Evolutionary conservation across 2,888 invertebrate species (phyloP).

Genomic region (Zaprionus obscuricornis): DNA sequence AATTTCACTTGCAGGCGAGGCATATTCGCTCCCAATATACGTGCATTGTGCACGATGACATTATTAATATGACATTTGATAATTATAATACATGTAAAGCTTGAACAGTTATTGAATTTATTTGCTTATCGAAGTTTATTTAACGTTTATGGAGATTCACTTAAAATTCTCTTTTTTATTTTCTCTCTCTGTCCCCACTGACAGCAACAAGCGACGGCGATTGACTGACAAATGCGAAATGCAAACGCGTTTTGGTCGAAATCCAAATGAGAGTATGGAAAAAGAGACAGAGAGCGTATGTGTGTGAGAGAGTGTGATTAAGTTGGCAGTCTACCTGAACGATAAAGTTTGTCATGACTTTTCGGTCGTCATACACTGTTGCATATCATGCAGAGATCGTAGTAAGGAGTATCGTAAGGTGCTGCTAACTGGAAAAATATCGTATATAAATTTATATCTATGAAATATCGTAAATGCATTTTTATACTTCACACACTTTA

Average conservation of each 20-base stretch:
- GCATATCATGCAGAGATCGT: slow-evolving; percentile 22
- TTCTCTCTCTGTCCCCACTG: slow-evolving; percentile 17
- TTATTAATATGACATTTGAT: slow-evolving; percentile 14
- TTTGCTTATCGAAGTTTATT: slow-evolving; percentile 33
- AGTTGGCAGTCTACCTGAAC: slow-evolving; percentile 43
- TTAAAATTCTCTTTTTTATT: too few relatives aligned
- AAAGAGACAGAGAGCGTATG: slow-evolving; percentile 5
- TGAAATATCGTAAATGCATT: slow-evolving; percentile 7
- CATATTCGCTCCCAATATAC: slow-evolving; percentile 28
- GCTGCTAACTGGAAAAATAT: too few relatives aligned
- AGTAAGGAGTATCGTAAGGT: too few relatives aligned
- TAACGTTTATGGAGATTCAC: slow-evolving; percentile 20
- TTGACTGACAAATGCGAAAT: slow-evolving; percentile 52
- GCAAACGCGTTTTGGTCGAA: slow-evolving; percentile 70
- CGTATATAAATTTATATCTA: neutral
- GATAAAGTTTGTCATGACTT: slow-evolving; percentile 13
- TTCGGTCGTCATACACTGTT: neutral
- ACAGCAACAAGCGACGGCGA: slow-evolving; percentile 59
- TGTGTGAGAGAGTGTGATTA: slow-evolving; percentile 13
- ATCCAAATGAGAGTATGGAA: slow-evolving; percentile 19
- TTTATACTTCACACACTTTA: too few relatives aligned
- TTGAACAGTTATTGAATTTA: slow-evolving; percentile 17
- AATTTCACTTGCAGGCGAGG: slow-evolving; percentile 24
- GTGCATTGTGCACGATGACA: slow-evolving; percentile 4
- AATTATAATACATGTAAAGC: too few relatives aligned